A percentile compares a stretch with the other conserved stretches of the same genome.
Evolutionary conservation across 2,888 invertebrate species (phyloP).

Genomic region (Caenorhabditis parvicauda): DNA sequence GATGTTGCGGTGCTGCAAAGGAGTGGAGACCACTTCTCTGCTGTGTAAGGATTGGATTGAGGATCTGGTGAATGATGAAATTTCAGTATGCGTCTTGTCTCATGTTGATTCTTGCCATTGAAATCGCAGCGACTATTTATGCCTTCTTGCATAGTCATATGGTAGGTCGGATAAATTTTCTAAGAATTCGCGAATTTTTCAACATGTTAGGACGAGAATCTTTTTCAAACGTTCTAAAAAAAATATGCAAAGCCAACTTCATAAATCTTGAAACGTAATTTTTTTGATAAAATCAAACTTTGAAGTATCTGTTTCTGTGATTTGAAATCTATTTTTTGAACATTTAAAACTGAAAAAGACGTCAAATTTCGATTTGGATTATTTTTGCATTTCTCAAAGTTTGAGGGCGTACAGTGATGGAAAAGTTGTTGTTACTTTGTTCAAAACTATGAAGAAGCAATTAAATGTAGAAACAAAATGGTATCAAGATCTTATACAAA

Average conservation of each 20-base stretch:
- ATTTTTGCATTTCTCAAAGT: neutral
- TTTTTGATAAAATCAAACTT: too few species aligned
- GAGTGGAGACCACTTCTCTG: conserved; percentile 62
- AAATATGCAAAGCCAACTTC: too few species aligned
- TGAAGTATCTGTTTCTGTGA: too few species aligned
- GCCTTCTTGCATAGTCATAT: conserved; percentile 59
- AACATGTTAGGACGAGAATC: too few species aligned
- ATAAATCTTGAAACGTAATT: too few species aligned
- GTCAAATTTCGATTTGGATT: neutral
- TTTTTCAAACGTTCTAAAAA: too few species aligned
- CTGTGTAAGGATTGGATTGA: conserved; percentile 38
- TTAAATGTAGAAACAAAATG: too few species aligned
- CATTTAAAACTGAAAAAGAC: neutral
- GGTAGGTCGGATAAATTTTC: conserved; percentile 29
- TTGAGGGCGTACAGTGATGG: neutral
- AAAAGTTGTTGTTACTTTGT: neutral
- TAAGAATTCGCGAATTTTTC: conserved; percentile 3
- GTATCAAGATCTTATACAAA: too few species aligned
- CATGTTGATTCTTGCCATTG: conserved; percentile 60
- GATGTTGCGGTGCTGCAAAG: conserved; percentile 60
- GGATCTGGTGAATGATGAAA: neutral
- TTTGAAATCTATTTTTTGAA: too few species aligned
- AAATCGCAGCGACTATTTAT: conserved; percentile 60
- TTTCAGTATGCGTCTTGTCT: conserved; percentile 60
- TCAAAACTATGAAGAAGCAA: too few species aligned